These are phyloP conservation scores for Saimiri boliviensis DNA, from an alignment of 2,113 vertebrate genomes.

Conservation along the genomic window DNA sequence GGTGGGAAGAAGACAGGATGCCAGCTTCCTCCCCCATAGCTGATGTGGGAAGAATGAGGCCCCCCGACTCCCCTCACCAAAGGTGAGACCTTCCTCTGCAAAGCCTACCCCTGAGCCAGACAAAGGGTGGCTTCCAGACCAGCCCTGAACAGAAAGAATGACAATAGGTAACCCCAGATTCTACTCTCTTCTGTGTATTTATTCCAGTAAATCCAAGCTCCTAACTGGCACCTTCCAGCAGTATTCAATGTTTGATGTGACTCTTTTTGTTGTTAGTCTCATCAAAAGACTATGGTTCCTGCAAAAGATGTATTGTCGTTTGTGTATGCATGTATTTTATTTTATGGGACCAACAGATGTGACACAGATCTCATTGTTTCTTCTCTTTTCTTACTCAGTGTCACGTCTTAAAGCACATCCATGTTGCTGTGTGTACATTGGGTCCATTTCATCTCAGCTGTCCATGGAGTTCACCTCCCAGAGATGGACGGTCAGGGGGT, in stretches of 20 bases:
- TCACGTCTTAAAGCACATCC: not conserved
- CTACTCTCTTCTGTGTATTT: not conserved
- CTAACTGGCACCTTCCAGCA: not conserved
- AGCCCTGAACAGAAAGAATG: rapidly evolving
- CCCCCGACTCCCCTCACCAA: not conserved
- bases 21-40: not conserved
- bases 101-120: not conserved
- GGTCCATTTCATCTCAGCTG: not conserved
- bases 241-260: rapidly evolving
- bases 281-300: not conserved
- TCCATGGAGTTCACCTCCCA: rapidly evolving
- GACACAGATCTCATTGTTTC: not conserved
- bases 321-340: not conserved
- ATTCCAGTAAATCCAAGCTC: rapidly evolving
- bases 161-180: rapidly evolving
- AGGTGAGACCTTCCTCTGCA: too few relatives aligned
- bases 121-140: not conserved
- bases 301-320: rapidly evolving
- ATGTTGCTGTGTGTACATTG: rapidly evolving
- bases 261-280: not conserved
- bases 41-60: not conserved
- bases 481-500: not conserved
- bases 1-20: not conserved
- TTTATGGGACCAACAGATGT: too few relatives aligned
- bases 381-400: not conserved